Evolutionary conservation across 2,888 invertebrate genomes (phyloP), one percentile per base, ranked within the genome.

Genomic region (Auanema sp.): DNA sequence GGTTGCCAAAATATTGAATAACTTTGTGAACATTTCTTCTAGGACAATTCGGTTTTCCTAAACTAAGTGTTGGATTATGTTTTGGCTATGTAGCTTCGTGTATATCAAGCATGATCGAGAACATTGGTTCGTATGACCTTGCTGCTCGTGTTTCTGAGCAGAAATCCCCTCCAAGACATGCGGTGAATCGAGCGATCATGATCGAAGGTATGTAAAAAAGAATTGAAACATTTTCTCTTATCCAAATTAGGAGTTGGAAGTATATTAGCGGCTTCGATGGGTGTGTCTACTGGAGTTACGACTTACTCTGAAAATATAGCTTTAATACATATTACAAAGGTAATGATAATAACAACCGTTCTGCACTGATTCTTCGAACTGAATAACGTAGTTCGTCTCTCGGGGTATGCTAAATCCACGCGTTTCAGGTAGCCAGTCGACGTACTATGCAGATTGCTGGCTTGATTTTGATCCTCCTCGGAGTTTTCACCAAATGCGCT

Each of bases 221-320:
- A n/a, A 8, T 40, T 33, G 3, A 33, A 33, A 33, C 33, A 33
- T 33, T 3, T 33, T 33, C 4, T 3, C 33, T n/a, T 0, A 16
- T 52, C 12, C 18, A n/a, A 16, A 69, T 49, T 60, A 76, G 77
- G 77, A 1, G 25, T 76, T 25, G 78, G 78, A 16, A 68, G 72
- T 56, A 56, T 76, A 10, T 51, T 79, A 18, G 74, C 77, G 1
- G 79, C 77, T 1, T 44, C 72, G 5, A 64, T 72, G 56, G 79
- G 79, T 1, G 71, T 77, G 4, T 71, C 78, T 24, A 70, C 76
- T 5, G 79, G 78, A 33, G 74, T 79, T n/a, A 79, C 79, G 3
- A 79, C 79, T 1, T 79, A 79, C 53, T 68, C 78, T 8, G 79
- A 79, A 56, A 77, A 76, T 49, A 75, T 79, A 24, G 79, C 79